Percentiles rank a stretch among this genome's conserved stretches.
Evolutionary conservation across 2,888 invertebrate genomes (phyloP).

Genomic region (Polylopha cassiicola): DNA sequence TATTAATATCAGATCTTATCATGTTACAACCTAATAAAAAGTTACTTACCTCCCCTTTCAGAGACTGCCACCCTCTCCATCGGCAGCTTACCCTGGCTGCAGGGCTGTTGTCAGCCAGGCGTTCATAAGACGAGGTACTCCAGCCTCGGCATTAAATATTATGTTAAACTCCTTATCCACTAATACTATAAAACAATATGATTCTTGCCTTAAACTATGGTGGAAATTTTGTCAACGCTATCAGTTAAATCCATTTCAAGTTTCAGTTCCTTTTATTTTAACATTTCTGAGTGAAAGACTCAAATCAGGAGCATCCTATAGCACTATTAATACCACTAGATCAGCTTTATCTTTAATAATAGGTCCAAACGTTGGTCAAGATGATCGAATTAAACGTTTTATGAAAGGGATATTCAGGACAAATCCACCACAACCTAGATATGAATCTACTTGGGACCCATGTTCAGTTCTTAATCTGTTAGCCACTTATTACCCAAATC

Average conservation of each 20-base stretch:
- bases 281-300: conserved; percentile 1
- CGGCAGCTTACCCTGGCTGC: conserved; percentile 4
- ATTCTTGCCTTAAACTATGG: conserved; percentile 1
- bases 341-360: conserved; percentile 4
- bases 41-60: conserved; percentile 5
- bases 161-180: not conserved
- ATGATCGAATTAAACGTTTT: conserved; percentile 4
- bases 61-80: conserved; percentile 5
- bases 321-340: conserved; percentile 4
- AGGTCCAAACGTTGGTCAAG: not conserved
- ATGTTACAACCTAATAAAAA: conserved; percentile 4
- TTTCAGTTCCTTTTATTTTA: not conserved
- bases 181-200: conserved; percentile 1
- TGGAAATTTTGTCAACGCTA: conserved; percentile 1
- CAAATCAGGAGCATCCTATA: conserved; percentile 2
- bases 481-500: not conserved
- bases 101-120: conserved; percentile 3
- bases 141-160: not conserved
- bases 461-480: not conserved
- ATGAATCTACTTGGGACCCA: conserved; percentile 4
- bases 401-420: conserved; percentile 2
- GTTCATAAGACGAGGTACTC: not conserved
- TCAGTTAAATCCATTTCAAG: not conserved
- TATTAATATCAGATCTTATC: not conserved
- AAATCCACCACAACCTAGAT: conserved; percentile 5